These are phyloP conservation scores for Myotis brandtii DNA, from an alignment of 2,113 vertebrate species.

Conservation along the genomic window DNA sequence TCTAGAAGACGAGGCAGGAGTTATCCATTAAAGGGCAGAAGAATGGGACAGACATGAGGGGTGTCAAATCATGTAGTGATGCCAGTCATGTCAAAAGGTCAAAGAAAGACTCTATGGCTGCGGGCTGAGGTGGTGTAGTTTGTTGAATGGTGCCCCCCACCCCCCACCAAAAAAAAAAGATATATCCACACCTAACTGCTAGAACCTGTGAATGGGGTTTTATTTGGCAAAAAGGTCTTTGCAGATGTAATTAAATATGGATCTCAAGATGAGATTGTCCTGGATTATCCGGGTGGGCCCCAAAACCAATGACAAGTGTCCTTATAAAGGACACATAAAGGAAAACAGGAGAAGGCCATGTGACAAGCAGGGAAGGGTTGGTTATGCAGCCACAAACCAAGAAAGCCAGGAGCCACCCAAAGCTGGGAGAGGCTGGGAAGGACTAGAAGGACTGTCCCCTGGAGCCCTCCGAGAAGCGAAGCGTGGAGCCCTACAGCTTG, in stretches of 20 bases:
- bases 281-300: not conserved
- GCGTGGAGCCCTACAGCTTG: not conserved
- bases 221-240: not conserved
- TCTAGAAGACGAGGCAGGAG: not conserved
- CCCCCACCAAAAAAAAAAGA: not conserved
- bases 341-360: not conserved
- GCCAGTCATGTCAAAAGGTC: not conserved
- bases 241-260: slow-evolving; percentile 38
- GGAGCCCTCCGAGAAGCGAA: not conserved
- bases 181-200: not conserved
- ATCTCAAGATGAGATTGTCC: not conserved
- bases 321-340: not conserved
- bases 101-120: not conserved
- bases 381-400: not conserved
- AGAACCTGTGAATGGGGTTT: not conserved
- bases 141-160: not conserved
- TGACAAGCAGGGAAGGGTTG: not conserved
- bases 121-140: not conserved
- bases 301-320: not conserved
- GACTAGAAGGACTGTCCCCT: not conserved
- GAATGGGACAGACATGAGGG: not conserved
- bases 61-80: not conserved
- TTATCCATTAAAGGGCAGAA: not conserved
- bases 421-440: not conserved
- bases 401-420: not conserved